Evolutionary conservation across 2,888 invertebrate genomes (phyloP), one percentile per base, ranked within the genome.

Genomic region (Sarcophaga subvicina): DNA sequence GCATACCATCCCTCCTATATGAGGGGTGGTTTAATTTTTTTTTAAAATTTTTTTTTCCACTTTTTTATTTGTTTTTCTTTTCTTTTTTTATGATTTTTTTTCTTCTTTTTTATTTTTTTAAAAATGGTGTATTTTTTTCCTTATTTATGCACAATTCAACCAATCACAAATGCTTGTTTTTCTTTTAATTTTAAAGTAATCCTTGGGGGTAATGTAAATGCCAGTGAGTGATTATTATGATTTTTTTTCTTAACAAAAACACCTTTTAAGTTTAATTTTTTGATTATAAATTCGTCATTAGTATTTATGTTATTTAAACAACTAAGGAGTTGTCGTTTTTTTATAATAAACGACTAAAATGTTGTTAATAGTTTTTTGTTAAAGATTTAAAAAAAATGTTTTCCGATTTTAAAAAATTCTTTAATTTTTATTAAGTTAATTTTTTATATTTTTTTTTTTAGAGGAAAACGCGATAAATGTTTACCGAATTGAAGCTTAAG

Each of bases 111-210:
- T 5, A 17, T 20, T 37, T 79, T 37, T 70, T 63, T 76, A 84
- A 84, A 80, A 85, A 85, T 85, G 80, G 84, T 80, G 76, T 60
- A n/a, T 63, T 75, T 83, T 76, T 79, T 75, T 6, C 45, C 45
- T 73, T 73, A 69, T 83, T 37, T 25, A 37, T 67, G 37, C 37
- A 45, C 67, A 67, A 54, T 12, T 80, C 45, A 80, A 64, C 84
- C 84, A 85, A 85, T 85, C 80, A 85, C 76, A 85, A 17, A 63
- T 76, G 67, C 17, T 66, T 45, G 0, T 69, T 60, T 14, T 77
- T 54, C 62, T 49, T 64, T 60, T 25, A 25, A n/a, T 17, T 14
- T 64, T 12, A 70, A 70, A 70, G n/a, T 80, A 84, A 80, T 80
- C 79, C 80, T 27, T 69, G 22, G 12, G 37, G 71, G 54, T 54